Conservation (phyloP, 2,888 invertebrate species). For the Pristionchus fissidentatus region DNA sequence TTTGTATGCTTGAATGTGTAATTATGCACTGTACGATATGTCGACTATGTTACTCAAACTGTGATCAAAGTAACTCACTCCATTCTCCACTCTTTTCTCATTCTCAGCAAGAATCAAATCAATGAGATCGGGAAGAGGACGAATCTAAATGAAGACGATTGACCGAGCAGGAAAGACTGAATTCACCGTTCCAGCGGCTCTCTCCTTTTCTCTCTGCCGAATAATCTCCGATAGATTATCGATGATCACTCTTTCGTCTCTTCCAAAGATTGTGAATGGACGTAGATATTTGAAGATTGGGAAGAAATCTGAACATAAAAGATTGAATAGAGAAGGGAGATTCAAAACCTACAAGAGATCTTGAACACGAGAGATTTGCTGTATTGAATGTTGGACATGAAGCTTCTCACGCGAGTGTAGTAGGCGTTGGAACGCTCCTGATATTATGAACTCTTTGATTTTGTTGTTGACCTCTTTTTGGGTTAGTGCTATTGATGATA, state of each 20-base stretch:
- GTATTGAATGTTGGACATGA: background rate
- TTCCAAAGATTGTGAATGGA: background rate
- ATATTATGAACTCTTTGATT: background rate
- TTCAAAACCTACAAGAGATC: no score
- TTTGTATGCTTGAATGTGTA: no score
- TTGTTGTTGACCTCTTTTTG: no score
- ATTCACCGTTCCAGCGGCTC: background rate
- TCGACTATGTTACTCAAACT: no score
- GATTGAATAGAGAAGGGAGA: no score
- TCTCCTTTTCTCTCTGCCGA: background rate
- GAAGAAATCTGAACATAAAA: background rate
- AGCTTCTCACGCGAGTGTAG: background rate
- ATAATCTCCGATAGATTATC: background rate
- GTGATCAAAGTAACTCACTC: constrained; percentile 20
- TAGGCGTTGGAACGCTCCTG: background rate
- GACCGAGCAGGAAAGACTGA: background rate
- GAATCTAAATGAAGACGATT: background rate
- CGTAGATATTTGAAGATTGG: background rate
- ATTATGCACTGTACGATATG: no score
- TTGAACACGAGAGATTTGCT: no score
- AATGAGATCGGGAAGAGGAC: constrained; percentile 20
- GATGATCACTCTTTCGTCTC: background rate
- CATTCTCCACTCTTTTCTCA: constrained; percentile 10
- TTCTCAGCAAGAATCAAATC: constrained; percentile 37
- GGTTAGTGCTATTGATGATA: no score